Conservation (phyloP, 2,888 invertebrate species). For the Drosophila subsilvestris region DNA sequence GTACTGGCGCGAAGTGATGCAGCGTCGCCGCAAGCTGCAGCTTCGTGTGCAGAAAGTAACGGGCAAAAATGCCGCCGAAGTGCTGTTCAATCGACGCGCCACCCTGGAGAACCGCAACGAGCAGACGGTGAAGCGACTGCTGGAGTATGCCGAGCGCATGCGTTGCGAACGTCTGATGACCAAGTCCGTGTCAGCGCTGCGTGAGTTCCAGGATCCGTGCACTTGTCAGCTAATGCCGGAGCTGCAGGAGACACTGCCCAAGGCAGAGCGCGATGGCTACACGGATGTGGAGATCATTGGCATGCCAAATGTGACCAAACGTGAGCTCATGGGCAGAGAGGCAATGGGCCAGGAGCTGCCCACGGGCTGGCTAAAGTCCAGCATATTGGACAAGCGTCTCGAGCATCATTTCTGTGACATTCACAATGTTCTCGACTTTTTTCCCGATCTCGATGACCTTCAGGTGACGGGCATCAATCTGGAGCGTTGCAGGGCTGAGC, state of each 20-base stretch:
- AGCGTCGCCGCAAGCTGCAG: constrained; percentile 62
- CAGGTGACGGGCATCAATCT: constrained; percentile 64
- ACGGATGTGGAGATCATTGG: constrained; percentile 71
- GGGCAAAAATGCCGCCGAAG: constrained; percentile 56
- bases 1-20: constrained; percentile 75
- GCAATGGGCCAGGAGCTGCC: constrained; percentile 31
- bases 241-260: constrained; percentile 66
- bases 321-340: constrained; percentile 66
- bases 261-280: constrained; percentile 51
- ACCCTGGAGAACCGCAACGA: constrained; percentile 75
- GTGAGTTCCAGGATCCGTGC: constrained; percentile 38
- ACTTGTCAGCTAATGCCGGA: constrained; percentile 38
- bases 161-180: constrained; percentile 34
- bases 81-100: constrained; percentile 72
- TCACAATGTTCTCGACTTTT: constrained; percentile 69
- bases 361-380: constrained; percentile 68
- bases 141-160: constrained; percentile 76
- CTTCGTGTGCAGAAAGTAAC: constrained; percentile 49
- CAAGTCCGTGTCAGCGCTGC: constrained; percentile 38
- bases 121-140: constrained; percentile 65
- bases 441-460: constrained; percentile 71
- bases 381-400: constrained; percentile 60
- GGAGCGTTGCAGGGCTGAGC: constrained; percentile 3
- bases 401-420: constrained; percentile 60
- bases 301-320: constrained; percentile 56